Conservation (phyloP, 2,888 invertebrate genomes). For the Cerastoderma edule region DNA sequence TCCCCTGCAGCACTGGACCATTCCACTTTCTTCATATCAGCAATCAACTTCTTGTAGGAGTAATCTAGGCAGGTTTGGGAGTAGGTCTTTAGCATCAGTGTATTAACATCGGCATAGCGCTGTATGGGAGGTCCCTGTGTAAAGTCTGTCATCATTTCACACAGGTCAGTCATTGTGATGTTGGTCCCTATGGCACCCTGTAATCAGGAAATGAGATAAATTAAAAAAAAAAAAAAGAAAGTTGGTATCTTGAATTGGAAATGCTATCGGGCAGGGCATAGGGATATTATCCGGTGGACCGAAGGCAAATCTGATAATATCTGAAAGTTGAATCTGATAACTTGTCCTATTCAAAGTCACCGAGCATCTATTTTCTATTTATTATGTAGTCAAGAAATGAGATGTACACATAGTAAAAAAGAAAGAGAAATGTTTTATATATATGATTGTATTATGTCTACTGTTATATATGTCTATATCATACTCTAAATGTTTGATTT, state of each 20-base stretch:
- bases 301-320: too few species aligned
- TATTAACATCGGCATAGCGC: slow-evolving; percentile 90
- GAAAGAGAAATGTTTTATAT: too few species aligned
- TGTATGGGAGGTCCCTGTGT: slow-evolving; percentile 87
- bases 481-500: too few species aligned
- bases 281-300: too few species aligned
- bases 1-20: slow-evolving; percentile 87
- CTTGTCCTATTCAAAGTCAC: too few species aligned
- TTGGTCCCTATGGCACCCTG: slow-evolving; percentile 86
- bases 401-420: too few species aligned
- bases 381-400: too few species aligned
- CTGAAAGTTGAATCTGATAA: too few species aligned
- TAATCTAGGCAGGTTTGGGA: slow-evolving; percentile 92
- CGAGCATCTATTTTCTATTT: too few species aligned
- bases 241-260: neutral
- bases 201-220: neutral
- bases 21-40: slow-evolving; percentile 86
- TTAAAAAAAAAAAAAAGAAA: neutral
- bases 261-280: too few species aligned
- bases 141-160: slow-evolving; percentile 88
- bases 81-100: slow-evolving; percentile 87
- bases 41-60: slow-evolving; percentile 87
- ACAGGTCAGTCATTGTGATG: slow-evolving; percentile 92
- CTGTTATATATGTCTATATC: too few species aligned
- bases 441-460: too few species aligned